Percentiles rank a stretch among this genome's conserved stretches.
Conservation (phyloP, 2,113 vertebrate genomes). For the Brienomyrus brachyistius region DNA sequence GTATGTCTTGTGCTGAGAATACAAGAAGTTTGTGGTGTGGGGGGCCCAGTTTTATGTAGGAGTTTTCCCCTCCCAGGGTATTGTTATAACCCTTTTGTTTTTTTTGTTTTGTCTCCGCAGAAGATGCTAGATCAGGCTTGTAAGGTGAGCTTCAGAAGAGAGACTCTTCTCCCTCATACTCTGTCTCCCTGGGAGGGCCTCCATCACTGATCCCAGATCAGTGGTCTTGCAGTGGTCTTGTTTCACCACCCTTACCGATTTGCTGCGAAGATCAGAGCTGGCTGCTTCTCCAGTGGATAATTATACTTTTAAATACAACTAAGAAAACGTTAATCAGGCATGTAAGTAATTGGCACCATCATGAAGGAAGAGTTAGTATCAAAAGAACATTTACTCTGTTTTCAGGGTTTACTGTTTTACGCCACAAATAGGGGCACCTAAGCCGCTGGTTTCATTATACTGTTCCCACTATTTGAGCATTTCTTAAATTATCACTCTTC, state of each 20-base stretch:
- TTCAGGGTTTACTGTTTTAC: not conserved
- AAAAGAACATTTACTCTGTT: not conserved
- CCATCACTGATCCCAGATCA: not conserved
- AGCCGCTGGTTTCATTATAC: not conserved
- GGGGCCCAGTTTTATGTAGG: not conserved
- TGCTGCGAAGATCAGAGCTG: not conserved
- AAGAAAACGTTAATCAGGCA: slow-evolving; percentile 27
- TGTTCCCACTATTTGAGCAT: not conserved
- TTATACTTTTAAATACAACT: not conserved
- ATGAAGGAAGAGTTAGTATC: slow-evolving; percentile 44
- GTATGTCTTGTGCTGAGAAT: not conserved
- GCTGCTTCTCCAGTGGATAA: not conserved
- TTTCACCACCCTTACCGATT: not conserved
- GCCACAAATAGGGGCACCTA: not conserved
- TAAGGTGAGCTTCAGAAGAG: not conserved
- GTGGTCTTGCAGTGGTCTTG: too few relatives aligned
- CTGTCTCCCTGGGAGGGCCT: not conserved
- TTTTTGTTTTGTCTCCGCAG: not conserved
- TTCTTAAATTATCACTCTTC: not conserved
- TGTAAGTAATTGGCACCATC: slow-evolving; percentile 37
- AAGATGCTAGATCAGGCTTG: not conserved
- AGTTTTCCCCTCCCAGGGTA: not conserved
- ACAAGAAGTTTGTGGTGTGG: not conserved
- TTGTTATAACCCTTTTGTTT: not conserved
- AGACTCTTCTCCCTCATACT: not conserved